Evolutionary conservation across 2,888 invertebrate species (phyloP).

Genomic region (Minunthozetes semirufus): DNA sequence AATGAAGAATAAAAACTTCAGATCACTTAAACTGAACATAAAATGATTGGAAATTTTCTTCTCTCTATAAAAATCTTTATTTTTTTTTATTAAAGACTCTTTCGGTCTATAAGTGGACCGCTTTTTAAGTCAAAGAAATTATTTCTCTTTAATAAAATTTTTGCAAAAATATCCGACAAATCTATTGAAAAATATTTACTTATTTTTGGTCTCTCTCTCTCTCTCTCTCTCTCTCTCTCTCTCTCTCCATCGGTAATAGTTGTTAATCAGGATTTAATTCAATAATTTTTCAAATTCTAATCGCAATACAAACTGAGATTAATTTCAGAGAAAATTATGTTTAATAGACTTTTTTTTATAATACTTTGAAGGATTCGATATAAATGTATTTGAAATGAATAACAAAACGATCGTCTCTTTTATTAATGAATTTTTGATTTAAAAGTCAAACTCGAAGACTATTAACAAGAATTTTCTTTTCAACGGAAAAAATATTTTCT

Average conservation of each 20-base stretch:
- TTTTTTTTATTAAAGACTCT: background rate
- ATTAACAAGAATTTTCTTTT: conserved; percentile 1
- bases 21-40: background rate
- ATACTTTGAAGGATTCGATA: background rate
- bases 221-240: conserved; percentile 6
- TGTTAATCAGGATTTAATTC: background rate
- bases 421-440: conserved; percentile 6
- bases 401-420: background rate
- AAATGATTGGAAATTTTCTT: background rate
- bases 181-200: background rate
- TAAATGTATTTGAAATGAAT: too few relatives aligned
- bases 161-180: too few relatives aligned
- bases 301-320: too few relatives aligned
- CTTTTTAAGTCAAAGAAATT: too few relatives aligned
- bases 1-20: background rate
- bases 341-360: too few relatives aligned
- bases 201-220: background rate
- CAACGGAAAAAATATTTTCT: background rate
- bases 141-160: too few relatives aligned
- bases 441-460: background rate
- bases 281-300: background rate
- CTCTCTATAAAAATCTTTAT: background rate
- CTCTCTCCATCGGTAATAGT: background rate
- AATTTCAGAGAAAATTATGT: too few relatives aligned
- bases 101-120: background rate